Base-by-base conservation (phyloP, 2,888 invertebrate genomes). In the Eilema griseolum region DNA sequence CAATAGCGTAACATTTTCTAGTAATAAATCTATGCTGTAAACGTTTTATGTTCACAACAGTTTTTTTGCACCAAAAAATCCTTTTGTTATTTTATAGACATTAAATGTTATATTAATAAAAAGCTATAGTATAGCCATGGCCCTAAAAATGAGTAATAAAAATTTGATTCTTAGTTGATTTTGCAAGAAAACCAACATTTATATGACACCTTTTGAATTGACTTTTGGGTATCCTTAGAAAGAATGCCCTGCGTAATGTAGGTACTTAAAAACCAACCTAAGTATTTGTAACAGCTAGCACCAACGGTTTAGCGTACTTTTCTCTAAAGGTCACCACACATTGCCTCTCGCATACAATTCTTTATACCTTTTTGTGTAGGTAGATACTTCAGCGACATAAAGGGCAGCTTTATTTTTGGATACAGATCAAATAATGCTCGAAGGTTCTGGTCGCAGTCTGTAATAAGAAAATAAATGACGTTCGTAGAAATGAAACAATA, bases 21-120 rank as follows among this genome's bases (percentile, higher is more conserved):
- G 72, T 83, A 85, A 86, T 86, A 86, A 88, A 85, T 86, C 76
- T 70, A 72, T 82, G 86, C 82, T 78, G 84, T 89, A 88, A 90
- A 89, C 85, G 78, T 88, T 89, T 89, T 89, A 88, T 83, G 86
- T 65, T 71, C 76, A 71, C 73, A 70, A 76, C 74, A 76, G 46
- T 83, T 82, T 83, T 83, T 87, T 85, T 82, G 78, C 78, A 70
- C 74, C 80, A 84, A 83, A 77, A 75, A 78, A 70, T 77, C 75
- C 80, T 79, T 82, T 85, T 86, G 80, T 83, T 81, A 73, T 74
- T 80, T 79, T 81, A 81, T 78, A 68, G 77, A 70, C 67, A 71
- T 74, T 71, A 59, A 73, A 81, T 69, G 70, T 20, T 71, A 64
- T 80, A 80, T 73, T 61, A 66, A 69, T 66, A 73, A 71, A 70